These are phyloP conservation scores for Desmodus rotundus DNA, from an alignment of 2,113 vertebrate species.

Conservation along the genomic window DNA sequence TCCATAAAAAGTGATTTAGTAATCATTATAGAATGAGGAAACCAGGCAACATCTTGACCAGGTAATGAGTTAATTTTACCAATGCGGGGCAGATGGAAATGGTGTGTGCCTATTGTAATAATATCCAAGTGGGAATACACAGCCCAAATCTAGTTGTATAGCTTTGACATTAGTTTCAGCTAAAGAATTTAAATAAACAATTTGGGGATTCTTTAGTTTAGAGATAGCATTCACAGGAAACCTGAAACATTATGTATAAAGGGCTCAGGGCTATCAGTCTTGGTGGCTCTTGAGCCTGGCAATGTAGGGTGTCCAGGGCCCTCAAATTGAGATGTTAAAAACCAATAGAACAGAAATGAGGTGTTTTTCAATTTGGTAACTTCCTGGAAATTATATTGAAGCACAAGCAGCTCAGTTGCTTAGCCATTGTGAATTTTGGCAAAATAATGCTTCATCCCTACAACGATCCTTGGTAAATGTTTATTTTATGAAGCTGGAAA, in stretches of 20 bases:
- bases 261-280: not conserved
- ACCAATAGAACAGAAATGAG: not conserved
- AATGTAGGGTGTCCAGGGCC: not conserved
- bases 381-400: not conserved
- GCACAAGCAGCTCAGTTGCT: not conserved
- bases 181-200: not conserved
- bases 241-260: not conserved
- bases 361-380: not conserved
- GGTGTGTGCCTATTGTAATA: not conserved
- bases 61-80: not conserved
- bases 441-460: constrained; percentile 29
- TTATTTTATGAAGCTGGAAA: constrained; percentile 76
- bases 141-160: not conserved
- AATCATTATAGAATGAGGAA: not conserved
- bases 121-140: not conserved
- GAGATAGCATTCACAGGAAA: not conserved
- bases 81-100: not conserved
- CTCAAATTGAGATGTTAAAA: not conserved
- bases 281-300: not conserved
- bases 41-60: not conserved
- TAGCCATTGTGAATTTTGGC: constrained; percentile 23
- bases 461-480: constrained; percentile 48
- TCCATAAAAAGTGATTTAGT: not conserved
- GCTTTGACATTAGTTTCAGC: not conserved
- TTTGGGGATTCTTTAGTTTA: not conserved